phyloP scores from a whole-genome alignment of 2,797 vertebrate genomes.

The Enteromius mattozi region DNA sequence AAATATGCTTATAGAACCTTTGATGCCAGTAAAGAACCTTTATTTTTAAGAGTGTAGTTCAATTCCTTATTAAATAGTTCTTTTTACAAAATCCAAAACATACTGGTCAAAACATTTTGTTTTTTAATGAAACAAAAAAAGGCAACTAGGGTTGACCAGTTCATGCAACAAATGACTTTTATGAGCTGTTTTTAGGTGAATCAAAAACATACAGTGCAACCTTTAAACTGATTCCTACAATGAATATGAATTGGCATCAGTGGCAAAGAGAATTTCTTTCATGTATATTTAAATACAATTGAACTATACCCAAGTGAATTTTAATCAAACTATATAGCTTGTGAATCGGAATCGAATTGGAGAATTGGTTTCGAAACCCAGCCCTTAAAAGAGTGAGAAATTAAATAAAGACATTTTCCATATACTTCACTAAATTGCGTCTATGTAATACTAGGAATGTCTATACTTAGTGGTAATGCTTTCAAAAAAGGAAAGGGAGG shows the following conservation, averaged over 20 bases:
- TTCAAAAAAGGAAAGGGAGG: slow-evolving; percentile 35
- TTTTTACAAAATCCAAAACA: not conserved
- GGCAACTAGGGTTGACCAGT: not conserved
- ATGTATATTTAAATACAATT: not conserved
- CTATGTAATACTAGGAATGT: slow-evolving; percentile 37
- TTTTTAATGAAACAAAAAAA: not conserved
- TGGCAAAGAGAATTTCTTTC: not conserved
- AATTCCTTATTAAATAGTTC: not conserved
- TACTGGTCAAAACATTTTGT: not conserved
- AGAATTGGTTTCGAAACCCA: not conserved
- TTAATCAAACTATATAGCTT: not conserved
- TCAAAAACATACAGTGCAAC: not conserved
- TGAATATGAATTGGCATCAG: not conserved
- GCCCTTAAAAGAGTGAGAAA: slow-evolving; percentile 6
- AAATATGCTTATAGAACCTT: not conserved
- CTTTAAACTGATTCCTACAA: not conserved
- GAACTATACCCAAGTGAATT: not conserved
- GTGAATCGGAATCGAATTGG: not conserved
- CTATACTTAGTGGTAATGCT: slow-evolving; percentile 7
- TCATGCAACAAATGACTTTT: not conserved
- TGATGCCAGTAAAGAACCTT: no score
- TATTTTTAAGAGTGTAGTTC: no score
- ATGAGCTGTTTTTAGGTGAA: not conserved
- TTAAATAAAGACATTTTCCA: slow-evolving; percentile 34
- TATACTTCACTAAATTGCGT: slow-evolving; percentile 3